Conservation (phyloP, 2,797 vertebrate genomes). For the Tragopan temminckii region DNA sequence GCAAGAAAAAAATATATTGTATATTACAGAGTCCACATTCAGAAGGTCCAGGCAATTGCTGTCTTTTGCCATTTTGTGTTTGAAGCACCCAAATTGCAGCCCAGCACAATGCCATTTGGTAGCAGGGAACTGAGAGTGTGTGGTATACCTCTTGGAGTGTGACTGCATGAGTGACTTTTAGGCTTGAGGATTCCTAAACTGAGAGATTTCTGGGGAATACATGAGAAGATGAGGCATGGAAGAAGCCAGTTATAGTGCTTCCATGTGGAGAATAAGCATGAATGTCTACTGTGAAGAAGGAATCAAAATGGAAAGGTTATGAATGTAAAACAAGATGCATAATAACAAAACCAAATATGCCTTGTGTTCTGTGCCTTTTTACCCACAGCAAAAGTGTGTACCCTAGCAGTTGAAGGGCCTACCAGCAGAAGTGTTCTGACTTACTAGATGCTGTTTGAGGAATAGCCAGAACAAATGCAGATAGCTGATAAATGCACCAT, state of each 20-base stretch:
- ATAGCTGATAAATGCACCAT: constrained; percentile 39
- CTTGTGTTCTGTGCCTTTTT: constrained; percentile 30
- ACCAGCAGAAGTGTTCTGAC: constrained; percentile 11
- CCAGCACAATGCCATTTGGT: accelerated
- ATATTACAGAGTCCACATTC: not conserved
- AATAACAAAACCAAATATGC: not conserved
- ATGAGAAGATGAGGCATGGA: accelerated
- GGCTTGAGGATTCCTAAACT: not conserved
- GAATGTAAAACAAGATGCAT: constrained; percentile 14
- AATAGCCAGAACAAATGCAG: constrained; percentile 60
- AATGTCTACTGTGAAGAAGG: not conserved
- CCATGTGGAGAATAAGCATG: not conserved
- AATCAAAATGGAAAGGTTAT: not conserved
- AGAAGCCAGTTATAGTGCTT: not conserved
- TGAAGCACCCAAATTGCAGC: not conserved
- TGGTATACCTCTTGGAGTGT: not conserved
- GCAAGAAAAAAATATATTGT: not conserved
- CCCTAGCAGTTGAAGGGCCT: constrained; percentile 28
- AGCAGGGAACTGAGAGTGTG: not conserved
- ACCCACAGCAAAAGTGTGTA: not conserved
- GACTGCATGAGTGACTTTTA: not conserved
- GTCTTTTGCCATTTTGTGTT: not conserved
- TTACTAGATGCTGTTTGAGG: constrained; percentile 51
- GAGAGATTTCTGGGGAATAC: not conserved
- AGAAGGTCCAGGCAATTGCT: not conserved